phyloP scores from a whole-genome alignment of 1,140 invertebrate species.

The Orussus abietinus region DNA sequence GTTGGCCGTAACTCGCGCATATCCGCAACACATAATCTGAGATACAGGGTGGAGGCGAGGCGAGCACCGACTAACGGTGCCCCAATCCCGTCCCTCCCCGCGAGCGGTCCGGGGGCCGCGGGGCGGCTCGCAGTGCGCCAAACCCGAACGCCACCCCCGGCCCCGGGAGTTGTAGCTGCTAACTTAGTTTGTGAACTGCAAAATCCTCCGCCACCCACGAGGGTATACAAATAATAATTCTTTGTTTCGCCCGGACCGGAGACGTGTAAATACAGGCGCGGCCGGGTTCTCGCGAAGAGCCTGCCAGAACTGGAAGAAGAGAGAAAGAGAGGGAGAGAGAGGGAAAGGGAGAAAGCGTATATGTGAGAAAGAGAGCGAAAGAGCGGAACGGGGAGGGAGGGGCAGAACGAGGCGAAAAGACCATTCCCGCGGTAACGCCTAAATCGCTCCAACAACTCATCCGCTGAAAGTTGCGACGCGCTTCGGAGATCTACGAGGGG shows the following conservation, averaged over 20 bases:
- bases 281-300: conserved; percentile 10
- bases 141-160: conserved; percentile 14
- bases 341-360: conserved; percentile 15
- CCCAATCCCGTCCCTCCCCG: conserved; percentile 7
- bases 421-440: conserved; percentile 43
- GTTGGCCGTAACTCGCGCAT: conserved; percentile 28
- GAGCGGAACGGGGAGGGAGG: conserved; percentile 22
- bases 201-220: conserved; percentile 46
- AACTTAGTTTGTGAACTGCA: conserved; percentile 51
- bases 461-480: conserved; percentile 48
- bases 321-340: conserved; percentile 6
- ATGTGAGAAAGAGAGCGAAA: too few relatives aligned
- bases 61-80: conserved; percentile 6
- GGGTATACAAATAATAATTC: conserved; percentile 52
- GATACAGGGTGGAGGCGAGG: conserved; percentile 21
- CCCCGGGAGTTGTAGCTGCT: conserved; percentile 37
- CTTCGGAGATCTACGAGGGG: conserved; percentile 44
- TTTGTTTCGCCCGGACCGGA: conserved; percentile 44
- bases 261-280: conserved; percentile 47
- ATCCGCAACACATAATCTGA: conserved; percentile 37
- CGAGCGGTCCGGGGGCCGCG: conserved; percentile 13
- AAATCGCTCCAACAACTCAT: conserved; percentile 53
- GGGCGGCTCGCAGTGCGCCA: conserved; percentile 10
- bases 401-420: conserved; percentile 31
- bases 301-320: conserved; percentile 5